These are phyloP conservation scores for Gorsachius magnificus DNA, from an alignment of 2,797 vertebrate species.

Conservation along the genomic window DNA sequence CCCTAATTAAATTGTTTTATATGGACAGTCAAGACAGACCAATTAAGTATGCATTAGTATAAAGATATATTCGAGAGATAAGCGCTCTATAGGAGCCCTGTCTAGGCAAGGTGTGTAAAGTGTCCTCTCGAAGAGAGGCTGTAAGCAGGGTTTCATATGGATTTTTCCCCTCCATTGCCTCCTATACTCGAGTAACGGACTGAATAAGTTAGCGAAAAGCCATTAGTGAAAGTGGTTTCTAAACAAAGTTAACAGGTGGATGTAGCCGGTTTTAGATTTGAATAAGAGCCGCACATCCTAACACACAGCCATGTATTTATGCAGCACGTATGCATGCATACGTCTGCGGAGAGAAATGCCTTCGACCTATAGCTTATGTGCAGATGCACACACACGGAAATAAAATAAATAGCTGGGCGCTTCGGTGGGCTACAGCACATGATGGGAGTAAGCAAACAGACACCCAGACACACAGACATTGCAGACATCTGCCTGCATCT, in stretches of 20 bases:
- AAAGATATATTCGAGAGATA: slow-evolving; percentile 78
- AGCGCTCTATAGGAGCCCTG: slow-evolving; percentile 61
- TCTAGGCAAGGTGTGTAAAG: slow-evolving; percentile 66
- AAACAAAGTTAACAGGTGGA: slow-evolving; percentile 73
- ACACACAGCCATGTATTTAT: background rate
- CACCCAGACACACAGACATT: background rate
- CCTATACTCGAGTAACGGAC: slow-evolving; percentile 38
- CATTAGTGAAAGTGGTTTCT: slow-evolving; percentile 68
- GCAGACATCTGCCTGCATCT: background rate
- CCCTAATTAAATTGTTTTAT: slow-evolving; percentile 86
- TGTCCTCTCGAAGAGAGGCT: slow-evolving; percentile 33
- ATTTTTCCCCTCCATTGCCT: slow-evolving; percentile 54
- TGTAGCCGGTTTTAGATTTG: slow-evolving; percentile 33
- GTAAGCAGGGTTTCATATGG: slow-evolving; percentile 48
- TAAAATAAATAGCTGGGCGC: background rate
- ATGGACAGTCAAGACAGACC: slow-evolving; percentile 77
- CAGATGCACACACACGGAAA: background rate
- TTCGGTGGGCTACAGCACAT: background rate
- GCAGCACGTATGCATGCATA: background rate
- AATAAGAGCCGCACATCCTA: slow-evolving; percentile 2
- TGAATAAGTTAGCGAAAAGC: slow-evolving; percentile 67
- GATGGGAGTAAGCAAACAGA: background rate
- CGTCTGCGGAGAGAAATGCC: background rate
- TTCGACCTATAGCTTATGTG: background rate
- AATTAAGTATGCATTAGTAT: slow-evolving; percentile 81